Conservation (phyloP, 2,113 vertebrate species). For the Bufo gargarizans region DNA sequence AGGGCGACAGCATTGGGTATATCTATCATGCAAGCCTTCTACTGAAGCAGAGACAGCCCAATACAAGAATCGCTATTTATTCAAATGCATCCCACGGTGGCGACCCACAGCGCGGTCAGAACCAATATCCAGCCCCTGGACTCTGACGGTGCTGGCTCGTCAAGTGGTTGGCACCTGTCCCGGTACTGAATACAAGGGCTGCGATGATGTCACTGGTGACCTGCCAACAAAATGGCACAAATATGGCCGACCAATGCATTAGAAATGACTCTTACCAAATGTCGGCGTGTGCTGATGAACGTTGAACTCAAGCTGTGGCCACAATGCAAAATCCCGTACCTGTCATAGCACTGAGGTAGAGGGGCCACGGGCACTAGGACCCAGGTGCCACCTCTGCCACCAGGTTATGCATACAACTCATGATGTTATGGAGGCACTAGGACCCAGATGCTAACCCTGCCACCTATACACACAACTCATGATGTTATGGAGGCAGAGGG, state of each 20-base stretch:
- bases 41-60: constrained; percentile 28
- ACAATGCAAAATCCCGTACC: too few species aligned
- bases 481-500: too few species aligned
- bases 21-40: constrained; percentile 49
- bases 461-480: too few species aligned
- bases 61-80: background rate
- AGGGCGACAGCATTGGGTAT: background rate
- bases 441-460: too few species aligned
- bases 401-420: too few species aligned
- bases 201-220: background rate
- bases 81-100: background rate
- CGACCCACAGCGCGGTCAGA: background rate
- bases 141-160: too few species aligned
- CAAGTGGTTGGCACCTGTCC: background rate
- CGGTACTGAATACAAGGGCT: background rate
- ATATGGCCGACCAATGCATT: background rate
- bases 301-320: too few species aligned
- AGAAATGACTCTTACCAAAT: background rate
- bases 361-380: too few species aligned
- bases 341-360: too few species aligned
- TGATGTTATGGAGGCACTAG: too few species aligned
- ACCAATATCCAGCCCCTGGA: background rate
- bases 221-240: background rate
- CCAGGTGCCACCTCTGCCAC: too few species aligned
- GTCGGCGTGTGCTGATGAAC: background rate